Conservation (phyloP, 1,140 invertebrate species). For the Tenebrio molitor region DNA sequence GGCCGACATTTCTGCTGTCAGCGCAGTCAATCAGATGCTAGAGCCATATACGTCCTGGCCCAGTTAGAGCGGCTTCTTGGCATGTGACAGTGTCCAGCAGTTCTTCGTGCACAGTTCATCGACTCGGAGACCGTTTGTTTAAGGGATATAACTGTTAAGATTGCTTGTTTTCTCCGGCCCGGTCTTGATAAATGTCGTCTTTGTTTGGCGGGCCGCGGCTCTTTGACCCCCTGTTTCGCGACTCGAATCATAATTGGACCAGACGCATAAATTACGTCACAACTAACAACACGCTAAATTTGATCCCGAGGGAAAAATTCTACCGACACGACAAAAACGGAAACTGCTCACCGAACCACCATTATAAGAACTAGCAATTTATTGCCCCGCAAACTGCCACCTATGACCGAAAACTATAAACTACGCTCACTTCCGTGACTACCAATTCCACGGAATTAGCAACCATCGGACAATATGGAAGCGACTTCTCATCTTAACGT, state of each 20-base stretch:
- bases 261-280: constrained; percentile 46
- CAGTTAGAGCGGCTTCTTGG: constrained; percentile 9
- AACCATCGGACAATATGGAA: constrained; percentile 11
- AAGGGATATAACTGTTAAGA: constrained; percentile 37
- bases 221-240: constrained; percentile 34
- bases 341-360: constrained; percentile 15
- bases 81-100: constrained; percentile 11
- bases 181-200: constrained; percentile 42
- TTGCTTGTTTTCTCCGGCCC: constrained; percentile 1
- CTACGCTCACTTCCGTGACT: constrained; percentile 19
- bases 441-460: constrained; percentile 9
- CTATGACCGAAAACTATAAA: constrained; percentile 32
- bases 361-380: constrained; percentile 30
- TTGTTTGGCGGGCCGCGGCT: constrained; percentile 42
- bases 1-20: constrained; percentile 38
- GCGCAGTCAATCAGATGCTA: constrained; percentile 23
- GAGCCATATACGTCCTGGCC: constrained; percentile 34
- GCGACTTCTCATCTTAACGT: background rate
- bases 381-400: constrained; percentile 25
- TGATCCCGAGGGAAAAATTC: constrained; percentile 9
- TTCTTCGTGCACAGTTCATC: constrained; percentile 34
- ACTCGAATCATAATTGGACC: constrained; percentile 42
- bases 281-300: constrained; percentile 41
- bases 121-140: constrained; percentile 35
- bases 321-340: constrained; percentile 4